phyloP scores from a whole-genome alignment of 2,888 invertebrate genomes.

The Drosophila merina region DNA sequence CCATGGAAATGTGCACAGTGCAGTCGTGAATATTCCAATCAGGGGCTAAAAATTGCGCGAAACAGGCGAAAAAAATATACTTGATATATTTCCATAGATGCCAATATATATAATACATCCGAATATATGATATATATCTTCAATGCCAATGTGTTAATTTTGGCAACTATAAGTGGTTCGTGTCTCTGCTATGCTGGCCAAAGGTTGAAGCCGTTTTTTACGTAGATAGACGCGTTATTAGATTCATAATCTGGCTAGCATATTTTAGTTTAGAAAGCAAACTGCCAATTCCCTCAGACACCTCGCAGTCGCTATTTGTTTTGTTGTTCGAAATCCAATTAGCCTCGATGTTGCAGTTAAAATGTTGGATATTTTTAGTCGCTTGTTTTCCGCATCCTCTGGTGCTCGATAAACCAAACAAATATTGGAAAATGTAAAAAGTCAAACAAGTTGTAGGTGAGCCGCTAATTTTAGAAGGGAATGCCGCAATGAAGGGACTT shows the following conservation, averaged over 20 bases:
- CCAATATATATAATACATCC: no score
- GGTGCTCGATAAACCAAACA: slow-evolving; percentile 47
- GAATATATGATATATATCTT: no score
- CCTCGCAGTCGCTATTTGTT: background rate
- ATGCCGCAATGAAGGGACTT: background rate
- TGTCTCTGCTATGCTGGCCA: background rate
- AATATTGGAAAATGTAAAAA: slow-evolving; percentile 37
- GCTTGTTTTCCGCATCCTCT: slow-evolving; percentile 6
- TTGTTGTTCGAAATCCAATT: slow-evolving; percentile 60
- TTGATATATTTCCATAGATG: slow-evolving; percentile 2
- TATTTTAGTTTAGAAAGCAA: background rate
- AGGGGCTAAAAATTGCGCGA: slow-evolving; percentile 32
- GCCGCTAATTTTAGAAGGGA: slow-evolving; percentile 13
- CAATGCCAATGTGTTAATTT: slow-evolving; percentile 10
- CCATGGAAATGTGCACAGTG: slow-evolving; percentile 64
- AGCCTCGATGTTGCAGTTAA: slow-evolving; percentile 47
- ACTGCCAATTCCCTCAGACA: background rate
- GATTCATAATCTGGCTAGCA: background rate
- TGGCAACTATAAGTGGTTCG: slow-evolving; percentile 4
- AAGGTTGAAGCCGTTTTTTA: slow-evolving; percentile 16
- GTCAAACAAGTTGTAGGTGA: slow-evolving; percentile 41
- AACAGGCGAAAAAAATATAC: slow-evolving; percentile 24
- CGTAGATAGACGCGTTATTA: background rate
- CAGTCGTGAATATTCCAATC: slow-evolving; percentile 29
- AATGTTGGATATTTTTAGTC: slow-evolving; percentile 58